Evolutionary conservation across 2,113 vertebrate species (phyloP).

Genomic region (Syrmaticus mikado): DNA sequence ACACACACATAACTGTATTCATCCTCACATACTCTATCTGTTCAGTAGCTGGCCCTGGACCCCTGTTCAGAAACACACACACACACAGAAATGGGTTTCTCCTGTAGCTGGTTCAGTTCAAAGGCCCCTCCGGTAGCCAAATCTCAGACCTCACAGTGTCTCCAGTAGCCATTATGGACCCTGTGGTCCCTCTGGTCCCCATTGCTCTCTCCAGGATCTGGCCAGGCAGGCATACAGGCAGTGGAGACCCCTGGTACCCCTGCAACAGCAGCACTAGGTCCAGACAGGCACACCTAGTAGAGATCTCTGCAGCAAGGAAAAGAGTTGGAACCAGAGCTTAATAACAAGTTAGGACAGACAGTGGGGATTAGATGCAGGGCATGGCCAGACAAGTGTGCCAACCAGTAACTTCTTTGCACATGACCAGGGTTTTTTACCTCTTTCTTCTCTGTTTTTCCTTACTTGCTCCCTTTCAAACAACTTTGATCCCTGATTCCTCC

Average conservation of each 20-base stretch:
- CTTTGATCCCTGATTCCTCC: neutral
- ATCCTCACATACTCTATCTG: neutral
- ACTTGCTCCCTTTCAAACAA: neutral
- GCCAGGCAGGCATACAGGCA: neutral
- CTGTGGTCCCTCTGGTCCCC: no score
- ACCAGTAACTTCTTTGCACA: neutral
- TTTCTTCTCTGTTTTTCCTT: neutral
- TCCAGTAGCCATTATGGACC: neutral
- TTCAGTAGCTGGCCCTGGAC: neutral
- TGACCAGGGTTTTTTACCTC: neutral
- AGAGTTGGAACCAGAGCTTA: neutral
- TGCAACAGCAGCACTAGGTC: neutral
- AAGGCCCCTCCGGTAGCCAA: neutral
- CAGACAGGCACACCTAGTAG: neutral
- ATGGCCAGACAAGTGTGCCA: neutral
- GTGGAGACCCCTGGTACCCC: neutral
- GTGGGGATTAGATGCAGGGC: neutral
- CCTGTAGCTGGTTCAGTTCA: neutral
- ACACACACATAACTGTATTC: no score
- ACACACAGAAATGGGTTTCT: neutral
- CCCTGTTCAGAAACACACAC: neutral
- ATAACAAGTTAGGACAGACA: no score
- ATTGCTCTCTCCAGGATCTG: neutral
- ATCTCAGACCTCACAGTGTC: no score
- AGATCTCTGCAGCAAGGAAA: neutral